Evolutionary conservation across 1,140 invertebrate species (phyloP), one percentile per base, ranked within the genome.

Genomic region (Chrysopa pallens): DNA sequence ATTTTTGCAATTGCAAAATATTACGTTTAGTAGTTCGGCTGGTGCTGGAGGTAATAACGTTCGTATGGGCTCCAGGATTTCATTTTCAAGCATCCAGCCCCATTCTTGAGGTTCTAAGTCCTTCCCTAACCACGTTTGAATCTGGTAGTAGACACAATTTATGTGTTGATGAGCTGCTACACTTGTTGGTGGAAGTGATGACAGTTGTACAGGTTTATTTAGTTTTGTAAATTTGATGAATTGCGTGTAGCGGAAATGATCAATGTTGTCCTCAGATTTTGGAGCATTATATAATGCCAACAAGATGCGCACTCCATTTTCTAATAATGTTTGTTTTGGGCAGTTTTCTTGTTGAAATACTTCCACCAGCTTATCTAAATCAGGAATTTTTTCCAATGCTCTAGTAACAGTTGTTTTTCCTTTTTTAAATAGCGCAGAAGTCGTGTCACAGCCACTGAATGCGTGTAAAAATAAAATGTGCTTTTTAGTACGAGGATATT

Each of bases 111-210:
- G 59, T 48, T 57, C 46, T 44, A 61, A 49, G 39, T 61, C 42
- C 17, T 59, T 47, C 39, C 55, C 56, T 52, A 59, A 44, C 58
- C 61, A 63, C 36, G 49, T 53, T 53, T 63, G 58, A 51, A 65
- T 46, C 46, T 64, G 55, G 42, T 59, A 61, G 41, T 62, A 64
- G 6, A 62, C 57, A 46, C 60, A 50, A 39, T 57, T 54, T 39
- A 56, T 37, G 51, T 61, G 55, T 54, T 62, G 54, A 47, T 46
- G 50, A 48, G 52, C 56, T 54, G 52, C 53, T 46, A 41, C 40
- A 44, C 14, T 28, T 42, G 48, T 57, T 23, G 53, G 54, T 47
- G 49, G 52, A 40, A 55, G 36, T 13, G 15, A 44, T 40, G 46
- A 45, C 33, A 48, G 39, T 27, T 50, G 36, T 12, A 44, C 43